These are phyloP conservation scores for Sycobia sp. DNA, from an alignment of 1,140 invertebrate genomes.

Conservation along the genomic window DNA sequence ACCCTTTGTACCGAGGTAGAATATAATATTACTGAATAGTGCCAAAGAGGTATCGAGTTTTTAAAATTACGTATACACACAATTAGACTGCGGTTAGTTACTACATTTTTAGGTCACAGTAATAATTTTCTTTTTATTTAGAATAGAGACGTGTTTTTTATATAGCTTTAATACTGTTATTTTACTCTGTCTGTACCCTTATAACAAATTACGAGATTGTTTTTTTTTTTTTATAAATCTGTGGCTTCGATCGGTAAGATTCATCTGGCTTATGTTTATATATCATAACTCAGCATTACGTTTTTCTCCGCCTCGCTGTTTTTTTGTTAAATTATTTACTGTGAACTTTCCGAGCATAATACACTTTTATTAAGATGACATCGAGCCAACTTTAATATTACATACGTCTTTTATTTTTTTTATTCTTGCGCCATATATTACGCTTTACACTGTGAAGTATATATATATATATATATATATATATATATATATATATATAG, in stretches of 20 bases:
- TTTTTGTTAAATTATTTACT: constrained; percentile 25
- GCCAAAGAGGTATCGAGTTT: constrained; percentile 12
- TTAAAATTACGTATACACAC: constrained; percentile 16
- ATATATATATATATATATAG: no score
- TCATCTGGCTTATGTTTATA: not conserved
- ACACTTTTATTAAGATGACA: constrained; percentile 17
- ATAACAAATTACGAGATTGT: not conserved
- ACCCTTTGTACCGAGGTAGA: not conserved
- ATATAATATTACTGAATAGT: constrained; percentile 13
- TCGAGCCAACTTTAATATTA: constrained; percentile 14
- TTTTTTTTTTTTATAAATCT: not conserved
- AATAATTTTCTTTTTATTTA: constrained; percentile 27
- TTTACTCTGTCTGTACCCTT: constrained; percentile 2
- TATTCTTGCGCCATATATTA: constrained; percentile 23
- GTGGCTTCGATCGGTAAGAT: no score
- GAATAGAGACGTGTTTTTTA: constrained; percentile 3
- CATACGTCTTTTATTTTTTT: no score
- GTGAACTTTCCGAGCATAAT: constrained; percentile 27
- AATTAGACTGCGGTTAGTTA: constrained; percentile 20
- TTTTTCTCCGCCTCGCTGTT: not conserved
- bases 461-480: no score
- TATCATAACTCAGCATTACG: no score
- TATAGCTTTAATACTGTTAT: constrained; percentile 20
- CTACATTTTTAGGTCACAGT: constrained; percentile 30
- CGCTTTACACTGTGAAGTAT: no score